Base-by-base conservation (phyloP, 1,140 invertebrate genomes). In the Ceratitis capitata region DNA sequence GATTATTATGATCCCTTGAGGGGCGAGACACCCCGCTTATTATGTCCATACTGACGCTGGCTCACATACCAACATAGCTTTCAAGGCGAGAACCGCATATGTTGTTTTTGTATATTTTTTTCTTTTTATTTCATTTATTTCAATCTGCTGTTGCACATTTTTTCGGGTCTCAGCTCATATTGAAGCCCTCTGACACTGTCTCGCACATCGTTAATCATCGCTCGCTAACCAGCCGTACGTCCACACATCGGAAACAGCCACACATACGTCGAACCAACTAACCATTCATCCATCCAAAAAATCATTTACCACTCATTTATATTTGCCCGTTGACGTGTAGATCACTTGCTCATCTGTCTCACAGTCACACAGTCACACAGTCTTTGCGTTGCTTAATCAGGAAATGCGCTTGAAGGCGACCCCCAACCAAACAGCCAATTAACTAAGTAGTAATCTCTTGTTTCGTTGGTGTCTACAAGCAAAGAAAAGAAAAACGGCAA, bases 141-240 rank as follows among this genome's bases (percentile, higher is more conserved):
- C 16, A 12, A 45, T 42, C 7, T 5, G 42, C 10, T 16, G 56
- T 78, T 9, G 58, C 14, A 12, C 12, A 7, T 2, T 26, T 23
- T 23, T 45, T 45, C 23, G 39, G 16, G 35, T 78, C 45, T 26
- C 6, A 26, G 23, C 5, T 61, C 56, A 61, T 61, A 7, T 61
- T 61, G 1, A 26, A 26, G 51, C 6, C n/a, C n/a, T 78, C 39
- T 42, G n/a, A 47, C 69, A 45, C 6, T 78, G 39, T 78, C 69
- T 78, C 69, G n/a, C 69, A 78, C 69, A 78, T 78, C 69, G 69
- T 78, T 45, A 78, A 78, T 78, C 69, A 78, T 78, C 45, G 69
- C 4, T 19, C 69, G 69, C 69, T 23, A 42, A 78, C 69, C 45
- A n/a, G 35, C 39, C 32, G 69, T 45, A 7, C 69, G 61, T 64